Base-by-base conservation (phyloP, 2,113 vertebrate genomes). In the Actinemys pallida region DNA sequence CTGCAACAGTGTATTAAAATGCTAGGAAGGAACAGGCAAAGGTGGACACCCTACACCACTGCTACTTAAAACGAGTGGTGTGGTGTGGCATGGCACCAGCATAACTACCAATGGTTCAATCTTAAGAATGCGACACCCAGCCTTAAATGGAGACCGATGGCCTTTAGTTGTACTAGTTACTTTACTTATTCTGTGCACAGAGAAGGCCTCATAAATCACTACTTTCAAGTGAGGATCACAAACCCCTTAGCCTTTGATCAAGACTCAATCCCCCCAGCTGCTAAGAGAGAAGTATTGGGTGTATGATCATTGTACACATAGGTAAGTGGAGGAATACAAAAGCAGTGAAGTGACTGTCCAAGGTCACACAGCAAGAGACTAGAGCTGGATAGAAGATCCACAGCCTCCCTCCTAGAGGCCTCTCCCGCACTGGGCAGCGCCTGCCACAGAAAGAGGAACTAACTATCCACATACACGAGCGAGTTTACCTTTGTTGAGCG, bases 401-500 rank as follows among this genome's bases (percentile, higher is more conserved):
- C 0, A 25, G 54, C 62, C 54, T 22, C 39, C 57, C 78, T 24
- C 49, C 39, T 75, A 10, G n/a, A 39, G 20, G 22, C 2, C 3
- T 11, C 69, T 42, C n/a, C 10, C 81, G 24, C 6, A 29, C 54
- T 14, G 47, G 52, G 50, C 39, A 2, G 35, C 53, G 90, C 79
- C 25, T 35, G 39, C 45, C 6, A 6, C 75, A 27, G 5, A 47
- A 39, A 50, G 9, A 39, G 65, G 16, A 69, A 69, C 35, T 2
- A 39, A 72, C 50, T 39, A 6, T 1, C 25, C 14, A 10, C 29
- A 13, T 12, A 13, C 29, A 35, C 57, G 5, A 47, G 5, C 0
- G 69, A 12, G 42, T 72, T 97, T 97, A 99, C 99, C 99, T 99
- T 99, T 1, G 99, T 99, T 0, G 99, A 99, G 93, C 99, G 99